Conservation (phyloP, 2,888 invertebrate species). For the Agapostemon virescens region DNA sequence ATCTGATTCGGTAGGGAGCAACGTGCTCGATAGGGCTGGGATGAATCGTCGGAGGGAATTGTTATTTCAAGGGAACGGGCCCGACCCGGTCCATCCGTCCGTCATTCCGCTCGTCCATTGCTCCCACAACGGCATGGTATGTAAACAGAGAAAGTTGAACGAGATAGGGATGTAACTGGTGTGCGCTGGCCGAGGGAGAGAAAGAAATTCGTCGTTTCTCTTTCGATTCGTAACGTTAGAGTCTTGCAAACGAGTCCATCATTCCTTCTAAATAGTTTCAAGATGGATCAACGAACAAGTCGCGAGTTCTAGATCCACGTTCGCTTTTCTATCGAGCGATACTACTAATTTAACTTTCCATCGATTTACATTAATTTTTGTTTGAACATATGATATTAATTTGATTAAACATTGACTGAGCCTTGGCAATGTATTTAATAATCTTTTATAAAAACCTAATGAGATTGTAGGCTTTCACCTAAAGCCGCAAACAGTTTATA, state of each 20-base stretch:
- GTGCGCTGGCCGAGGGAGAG: constrained; percentile 50
- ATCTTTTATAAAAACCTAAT: no score
- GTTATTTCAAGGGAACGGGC: constrained; percentile 76
- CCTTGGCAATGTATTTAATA: no score
- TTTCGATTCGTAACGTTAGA: neutral
- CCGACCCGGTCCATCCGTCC: constrained; percentile 64
- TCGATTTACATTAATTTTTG: no score
- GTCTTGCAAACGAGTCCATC: constrained; percentile 17
- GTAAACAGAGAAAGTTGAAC: constrained; percentile 74
- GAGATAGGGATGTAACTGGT: constrained; percentile 69
- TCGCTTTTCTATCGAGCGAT: no score
- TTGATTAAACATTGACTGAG: no score
- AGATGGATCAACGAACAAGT: neutral
- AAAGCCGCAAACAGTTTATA: no score
- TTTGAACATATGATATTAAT: no score
- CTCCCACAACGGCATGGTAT: constrained; percentile 70
- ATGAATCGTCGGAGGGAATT: constrained; percentile 62
- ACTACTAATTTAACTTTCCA: no score
- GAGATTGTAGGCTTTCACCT: no score
- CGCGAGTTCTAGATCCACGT: no score
- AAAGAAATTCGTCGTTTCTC: constrained; percentile 53
- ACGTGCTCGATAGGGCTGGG: constrained; percentile 10
- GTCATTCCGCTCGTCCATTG: constrained; percentile 70
- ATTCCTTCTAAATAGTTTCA: neutral
- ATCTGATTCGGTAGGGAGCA: constrained; percentile 4